These are phyloP conservation scores for Stenopsyche tienmushanensis DNA, from an alignment of 1,140 invertebrate species.

Conservation along the genomic window DNA sequence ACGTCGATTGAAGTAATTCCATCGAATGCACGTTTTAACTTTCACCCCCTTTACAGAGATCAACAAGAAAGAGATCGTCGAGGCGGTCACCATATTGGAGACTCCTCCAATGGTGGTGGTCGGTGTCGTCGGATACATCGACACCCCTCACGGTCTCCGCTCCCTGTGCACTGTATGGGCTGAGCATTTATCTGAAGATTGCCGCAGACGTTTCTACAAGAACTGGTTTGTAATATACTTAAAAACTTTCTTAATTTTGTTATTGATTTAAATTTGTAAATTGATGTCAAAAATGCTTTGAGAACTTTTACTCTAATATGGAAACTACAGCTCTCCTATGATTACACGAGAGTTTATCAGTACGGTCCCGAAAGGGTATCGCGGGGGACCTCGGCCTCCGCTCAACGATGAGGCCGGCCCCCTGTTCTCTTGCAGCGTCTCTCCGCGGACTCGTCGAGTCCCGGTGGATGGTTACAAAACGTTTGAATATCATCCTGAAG, in stretches of 20 bases:
- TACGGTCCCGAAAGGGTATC: conserved; percentile 50
- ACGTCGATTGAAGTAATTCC: too few species aligned
- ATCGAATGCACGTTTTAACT: too few species aligned
- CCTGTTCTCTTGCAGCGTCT: conserved; percentile 46
- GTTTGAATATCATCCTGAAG: too few species aligned
- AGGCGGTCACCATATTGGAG: conserved; percentile 97
- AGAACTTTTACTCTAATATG: conserved; percentile 6
- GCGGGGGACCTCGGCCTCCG: conserved; percentile 59
- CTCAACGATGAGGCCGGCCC: conserved; percentile 61
- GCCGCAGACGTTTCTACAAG: conserved; percentile 98
- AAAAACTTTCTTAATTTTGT: conserved; percentile 6
- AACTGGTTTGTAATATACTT: conserved; percentile 94
- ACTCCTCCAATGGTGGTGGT: conserved; percentile 98
- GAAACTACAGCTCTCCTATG: conserved; percentile 64
- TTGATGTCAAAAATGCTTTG: too few species aligned
- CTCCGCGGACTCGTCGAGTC: too few species aligned
- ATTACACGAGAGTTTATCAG: conserved; percentile 61
- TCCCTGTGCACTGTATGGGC: conserved; percentile 97
- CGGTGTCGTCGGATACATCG: conserved; percentile 97
- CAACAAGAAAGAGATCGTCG: conserved; percentile 99
- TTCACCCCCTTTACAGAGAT: conserved; percentile 87
- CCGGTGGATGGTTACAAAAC: too few species aligned
- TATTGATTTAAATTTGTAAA: conserved; percentile 7
- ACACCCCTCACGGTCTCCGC: conserved; percentile 94
- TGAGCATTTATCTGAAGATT: conserved; percentile 98